A percentile compares a stretch with the other conserved stretches of the same genome.
phyloP scores from a whole-genome alignment of 2,797 vertebrate genomes.

The Enteromius afrohamiltoni region DNA sequence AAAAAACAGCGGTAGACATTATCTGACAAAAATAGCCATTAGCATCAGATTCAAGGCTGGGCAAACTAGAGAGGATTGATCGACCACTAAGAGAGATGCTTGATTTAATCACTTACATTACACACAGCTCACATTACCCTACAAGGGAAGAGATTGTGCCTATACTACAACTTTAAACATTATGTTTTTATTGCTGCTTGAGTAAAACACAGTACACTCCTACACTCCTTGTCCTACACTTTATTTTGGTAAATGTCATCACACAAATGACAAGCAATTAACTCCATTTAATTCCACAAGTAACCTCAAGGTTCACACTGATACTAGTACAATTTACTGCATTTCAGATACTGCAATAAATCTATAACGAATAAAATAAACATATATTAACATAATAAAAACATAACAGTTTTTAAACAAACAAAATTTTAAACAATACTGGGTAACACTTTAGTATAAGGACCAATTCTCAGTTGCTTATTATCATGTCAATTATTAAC shows the following conservation, averaged over 20 bases:
- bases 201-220: not conserved
- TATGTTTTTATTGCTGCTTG: not conserved
- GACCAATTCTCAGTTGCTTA: too few relatives aligned
- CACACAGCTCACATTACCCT: conserved; percentile 37
- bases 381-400: not conserved
- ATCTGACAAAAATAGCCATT: conserved; percentile 42
- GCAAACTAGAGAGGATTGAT: conserved; percentile 39
- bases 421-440: not conserved
- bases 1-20: conserved; percentile 24
- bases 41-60: conserved; percentile 44
- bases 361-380: not conserved
- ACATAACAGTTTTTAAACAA: not conserved
- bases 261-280: conserved; percentile 2
- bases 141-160: conserved; percentile 13
- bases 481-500: not conserved
- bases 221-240: not conserved
- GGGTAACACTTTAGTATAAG: too few relatives aligned
- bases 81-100: conserved; percentile 35
- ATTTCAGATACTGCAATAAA: not conserved
- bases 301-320: not conserved
- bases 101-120: conserved; percentile 49
- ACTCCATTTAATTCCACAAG: conserved; percentile 6
- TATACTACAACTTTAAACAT: conserved; percentile 10
- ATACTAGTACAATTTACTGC: not conserved
- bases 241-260: not conserved